A percentile compares a stretch with the other conserved stretches of the same genome.
Evolutionary conservation across 2,113 vertebrate species (phyloP).

Genomic region (Bathybates hornii): DNA sequence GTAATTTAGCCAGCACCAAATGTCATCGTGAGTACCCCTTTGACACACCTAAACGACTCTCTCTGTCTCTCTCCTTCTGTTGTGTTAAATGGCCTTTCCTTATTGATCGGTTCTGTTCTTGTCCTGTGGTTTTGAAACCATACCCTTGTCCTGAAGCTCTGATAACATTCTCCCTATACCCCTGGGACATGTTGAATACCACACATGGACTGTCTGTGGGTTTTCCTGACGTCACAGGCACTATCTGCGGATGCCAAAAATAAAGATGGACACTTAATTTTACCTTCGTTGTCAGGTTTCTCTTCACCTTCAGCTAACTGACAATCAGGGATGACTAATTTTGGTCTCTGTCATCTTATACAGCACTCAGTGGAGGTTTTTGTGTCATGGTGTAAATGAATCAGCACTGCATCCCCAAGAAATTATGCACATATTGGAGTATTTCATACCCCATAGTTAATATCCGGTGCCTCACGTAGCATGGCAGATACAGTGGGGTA

Average conservation of each 20-base stretch:
- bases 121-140: conserved; percentile 45
- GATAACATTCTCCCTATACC: conserved; percentile 4
- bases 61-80: background rate
- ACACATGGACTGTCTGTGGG: background rate
- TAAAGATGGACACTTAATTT: background rate
- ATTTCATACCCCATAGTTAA: background rate
- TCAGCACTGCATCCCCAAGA: background rate
- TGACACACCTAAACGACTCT: background rate
- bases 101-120: conserved; percentile 51
- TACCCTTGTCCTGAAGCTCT: conserved; percentile 18
- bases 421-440: background rate
- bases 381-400: background rate
- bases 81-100: background rate
- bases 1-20: conserved; percentile 8
- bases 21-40: conserved; percentile 17
- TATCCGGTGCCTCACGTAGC: background rate
- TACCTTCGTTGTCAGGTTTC: background rate
- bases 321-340: background rate
- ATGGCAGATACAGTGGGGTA: background rate
- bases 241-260: background rate
- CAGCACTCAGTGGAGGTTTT: background rate
- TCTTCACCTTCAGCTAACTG: background rate
- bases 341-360: background rate
- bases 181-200: background rate
- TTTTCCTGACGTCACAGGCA: background rate